Base-by-base conservation (phyloP, 2,888 invertebrate genomes). In the Corbicula japonica region DNA sequence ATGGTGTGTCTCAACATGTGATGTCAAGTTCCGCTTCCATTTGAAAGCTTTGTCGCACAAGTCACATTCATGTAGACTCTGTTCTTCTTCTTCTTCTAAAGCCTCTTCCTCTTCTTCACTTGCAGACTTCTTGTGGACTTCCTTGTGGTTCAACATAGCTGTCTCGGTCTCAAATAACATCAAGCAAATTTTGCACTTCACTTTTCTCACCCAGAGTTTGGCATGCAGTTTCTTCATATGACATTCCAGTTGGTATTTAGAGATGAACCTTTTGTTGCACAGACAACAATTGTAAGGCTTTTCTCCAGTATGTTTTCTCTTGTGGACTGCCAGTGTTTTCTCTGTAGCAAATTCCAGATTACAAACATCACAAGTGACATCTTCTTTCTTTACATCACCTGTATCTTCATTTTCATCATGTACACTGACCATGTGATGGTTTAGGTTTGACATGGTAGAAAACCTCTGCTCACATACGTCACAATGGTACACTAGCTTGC, bases 221-320 rank as follows among this genome's bases (percentile, higher is more conserved):
- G 38, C 12, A 68, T 75, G 79, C 1, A 71, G 21, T 58, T 54
- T 71, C 21, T 66, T 71, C 18, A 62, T 18, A 34, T 79, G 79
- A 44, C 58, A 28, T 54, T 65, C 44, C n/a, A 71, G 38, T 35
- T 61, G 63, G 21, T 26, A 30, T 18, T 71, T 60, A 15, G 75
- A 71, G 8, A 60, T 66, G 35, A 75, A 79, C 5, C 44, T 28
- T 1, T 54, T 70, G 23, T 60, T 66, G 52, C 79, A 79, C 23
- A 69, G 35, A n/a, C 50, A 66, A 34, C 79, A 79, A 21, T 10
- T 63, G 34, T 54, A 71, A 15, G 62, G 75, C 30, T 32, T 69
- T 52, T 69, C 75, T 0, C 63, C 56, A 28, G 62, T 70, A 62
- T 76, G 69, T 38, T 62, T 70, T 28, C 70, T 56, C 70, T 65